Evolutionary conservation across 2,888 invertebrate species (phyloP), one percentile per base, ranked within the genome.

Genomic region (Hydrotaea cyrtoneurina): DNA sequence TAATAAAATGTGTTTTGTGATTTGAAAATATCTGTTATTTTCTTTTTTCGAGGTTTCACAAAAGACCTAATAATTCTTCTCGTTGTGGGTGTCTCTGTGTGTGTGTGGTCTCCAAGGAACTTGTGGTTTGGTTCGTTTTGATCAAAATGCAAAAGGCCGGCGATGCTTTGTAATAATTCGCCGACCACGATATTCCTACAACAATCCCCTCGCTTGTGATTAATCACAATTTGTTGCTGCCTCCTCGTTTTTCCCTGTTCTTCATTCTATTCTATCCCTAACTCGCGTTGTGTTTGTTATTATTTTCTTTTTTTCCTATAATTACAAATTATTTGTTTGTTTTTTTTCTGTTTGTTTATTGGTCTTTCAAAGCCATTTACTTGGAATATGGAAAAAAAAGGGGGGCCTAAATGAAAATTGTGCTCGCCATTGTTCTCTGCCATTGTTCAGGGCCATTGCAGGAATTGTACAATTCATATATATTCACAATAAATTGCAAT

Each of bases 151-250:
- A 31, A 31, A 10, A 55, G 26, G 26, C 13, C 13, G 10, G 4
- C 2, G 50, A 43, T n/a, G 26, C 23, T 19, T 39, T 19, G 39
- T 43, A 19, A 19, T 66, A 66, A 66, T 19, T 39, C 43, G 39
- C 64, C 17, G 21, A 43, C 8, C n/a, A 43, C 11, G 59, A 64
- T 59, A 7, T 17, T 62, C 2, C 23, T n/a, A 11, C 31, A 62
- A n/a, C 1, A 64, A 43, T 19, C 21, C 69, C 69, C 69, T 23
- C 13, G 69, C n/a, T 23, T 69, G 46, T 69, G 21, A 69, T 69
- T 69, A 69, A 69, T 69, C 69, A 69, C 46, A 69, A 43, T 43
- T 69, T 66, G 39, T 39, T 66, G 43, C 66, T 43, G 31, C 11
- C 43, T 66, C 43, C 19, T 66, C 11, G 2, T 69, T 43, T 46